Evolutionary conservation across 2,113 vertebrate genomes (phyloP).

Genomic region (Scomber scombrus): DNA sequence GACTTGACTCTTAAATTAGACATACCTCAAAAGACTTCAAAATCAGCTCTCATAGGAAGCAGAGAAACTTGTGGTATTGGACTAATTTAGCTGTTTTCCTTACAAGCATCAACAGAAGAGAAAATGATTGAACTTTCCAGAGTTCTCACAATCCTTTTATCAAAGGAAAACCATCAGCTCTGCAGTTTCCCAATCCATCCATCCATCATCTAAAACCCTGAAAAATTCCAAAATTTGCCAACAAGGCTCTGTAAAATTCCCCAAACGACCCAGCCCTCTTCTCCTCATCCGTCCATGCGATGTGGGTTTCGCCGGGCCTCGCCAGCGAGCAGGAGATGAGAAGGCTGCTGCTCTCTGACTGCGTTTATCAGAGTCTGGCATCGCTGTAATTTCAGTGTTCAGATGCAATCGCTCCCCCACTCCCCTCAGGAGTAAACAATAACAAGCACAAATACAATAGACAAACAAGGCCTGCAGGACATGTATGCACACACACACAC

Average conservation of each 20-base stretch:
- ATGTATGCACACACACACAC: constrained; percentile 42
- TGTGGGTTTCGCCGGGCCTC: constrained; percentile 21
- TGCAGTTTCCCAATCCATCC: not conserved
- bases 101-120: not conserved
- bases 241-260: not conserved
- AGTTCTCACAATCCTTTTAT: not conserved
- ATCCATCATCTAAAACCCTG: not conserved
- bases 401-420: constrained; percentile 83
- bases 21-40: not conserved
- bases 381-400: constrained; percentile 87
- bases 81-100: not conserved
- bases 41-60: not conserved
- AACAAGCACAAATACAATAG: constrained; percentile 85
- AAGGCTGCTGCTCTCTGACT: constrained; percentile 66
- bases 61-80: too few species aligned
- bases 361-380: constrained; percentile 81
- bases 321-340: constrained; percentile 43
- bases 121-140: constrained; percentile 1
- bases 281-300: constrained; percentile 24
- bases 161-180: not conserved
- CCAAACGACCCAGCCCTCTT: not conserved
- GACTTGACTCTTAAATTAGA: not conserved
- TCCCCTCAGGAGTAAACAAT: constrained; percentile 85
- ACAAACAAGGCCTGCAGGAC: constrained; percentile 84
- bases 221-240: constrained; percentile 9